A percentile compares a stretch with the other conserved stretches of the same genome.
Evolutionary conservation across 2,113 vertebrate species (phyloP).

Genomic region (Mohoua ochrocephala): DNA sequence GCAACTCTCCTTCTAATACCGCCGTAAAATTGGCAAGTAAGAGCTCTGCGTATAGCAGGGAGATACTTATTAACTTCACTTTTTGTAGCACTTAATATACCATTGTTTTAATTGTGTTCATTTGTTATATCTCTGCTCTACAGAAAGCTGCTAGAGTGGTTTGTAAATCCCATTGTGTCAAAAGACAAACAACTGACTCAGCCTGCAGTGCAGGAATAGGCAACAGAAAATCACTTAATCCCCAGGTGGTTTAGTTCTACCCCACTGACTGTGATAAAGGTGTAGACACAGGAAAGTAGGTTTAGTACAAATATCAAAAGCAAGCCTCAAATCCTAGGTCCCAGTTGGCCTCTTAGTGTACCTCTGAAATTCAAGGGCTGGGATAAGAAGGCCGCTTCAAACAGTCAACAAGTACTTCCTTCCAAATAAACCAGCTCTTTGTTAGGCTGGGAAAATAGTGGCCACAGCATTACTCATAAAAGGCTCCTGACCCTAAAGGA

Average conservation of each 20-base stretch:
- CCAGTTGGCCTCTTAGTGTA: background rate
- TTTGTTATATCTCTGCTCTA: background rate
- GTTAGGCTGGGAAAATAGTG: background rate
- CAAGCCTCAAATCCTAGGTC: background rate
- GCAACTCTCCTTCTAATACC: background rate
- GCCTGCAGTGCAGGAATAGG: background rate
- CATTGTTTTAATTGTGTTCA: background rate
- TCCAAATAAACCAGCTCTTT: background rate
- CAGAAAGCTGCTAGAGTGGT: background rate
- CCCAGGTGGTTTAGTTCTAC: slow-evolving; percentile 12
- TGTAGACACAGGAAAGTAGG: background rate
- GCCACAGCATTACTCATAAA: background rate
- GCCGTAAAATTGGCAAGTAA: background rate
- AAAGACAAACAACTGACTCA: background rate
- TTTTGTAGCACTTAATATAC: background rate
- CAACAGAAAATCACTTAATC: slow-evolving; percentile 13
- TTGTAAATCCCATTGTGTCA: background rate
- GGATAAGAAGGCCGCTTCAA: background rate
- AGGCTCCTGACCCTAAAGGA: background rate
- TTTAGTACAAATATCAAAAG: slow-evolving; percentile 1
- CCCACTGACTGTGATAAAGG: background rate
- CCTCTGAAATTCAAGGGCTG: background rate
- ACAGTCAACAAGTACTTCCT: background rate
- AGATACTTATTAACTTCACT: background rate
- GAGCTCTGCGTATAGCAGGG: background rate